Conservation (phyloP, 2,888 invertebrate genomes). For the Drosophila fulvimacula region DNA sequence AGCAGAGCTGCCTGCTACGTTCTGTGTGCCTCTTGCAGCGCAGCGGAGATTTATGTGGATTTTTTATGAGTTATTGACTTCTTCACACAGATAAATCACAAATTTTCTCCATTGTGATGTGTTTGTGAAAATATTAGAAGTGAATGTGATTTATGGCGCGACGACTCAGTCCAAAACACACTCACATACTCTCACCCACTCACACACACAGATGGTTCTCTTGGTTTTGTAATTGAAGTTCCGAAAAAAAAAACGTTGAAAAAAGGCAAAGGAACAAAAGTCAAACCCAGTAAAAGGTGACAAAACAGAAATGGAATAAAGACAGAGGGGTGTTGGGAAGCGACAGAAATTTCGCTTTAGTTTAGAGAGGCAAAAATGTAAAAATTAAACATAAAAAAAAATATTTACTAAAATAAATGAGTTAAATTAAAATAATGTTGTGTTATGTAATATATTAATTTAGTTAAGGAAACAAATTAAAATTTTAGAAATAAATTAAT, state of each 20-base stretch:
- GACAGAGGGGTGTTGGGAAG: not conserved
- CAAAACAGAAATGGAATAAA: not conserved
- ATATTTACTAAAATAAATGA: no score
- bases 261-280: constrained; percentile 8
- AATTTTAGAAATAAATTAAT: no score
- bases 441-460: no score
- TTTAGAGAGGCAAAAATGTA: no score
- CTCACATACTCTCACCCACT: constrained; percentile 4
- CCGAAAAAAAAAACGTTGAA: constrained; percentile 11
- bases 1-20: constrained; percentile 4
- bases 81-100: constrained; percentile 81
- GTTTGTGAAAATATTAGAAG: constrained; percentile 81
- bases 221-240: constrained; percentile 28
- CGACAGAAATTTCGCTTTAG: not conserved
- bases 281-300: not conserved
- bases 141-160: constrained; percentile 76
- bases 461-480: no score
- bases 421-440: no score
- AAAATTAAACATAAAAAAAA: no score
- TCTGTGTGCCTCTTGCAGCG: constrained; percentile 32
- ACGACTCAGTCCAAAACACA: constrained; percentile 19
- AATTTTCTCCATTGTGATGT: constrained; percentile 75
- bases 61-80: constrained; percentile 82
- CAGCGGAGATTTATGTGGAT: constrained; percentile 76
- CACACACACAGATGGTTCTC: constrained; percentile 28